A percentile compares a stretch with the other conserved stretches of the same genome.
phyloP scores from a whole-genome alignment of 2,113 vertebrate species.

The Tringa solitaria region DNA sequence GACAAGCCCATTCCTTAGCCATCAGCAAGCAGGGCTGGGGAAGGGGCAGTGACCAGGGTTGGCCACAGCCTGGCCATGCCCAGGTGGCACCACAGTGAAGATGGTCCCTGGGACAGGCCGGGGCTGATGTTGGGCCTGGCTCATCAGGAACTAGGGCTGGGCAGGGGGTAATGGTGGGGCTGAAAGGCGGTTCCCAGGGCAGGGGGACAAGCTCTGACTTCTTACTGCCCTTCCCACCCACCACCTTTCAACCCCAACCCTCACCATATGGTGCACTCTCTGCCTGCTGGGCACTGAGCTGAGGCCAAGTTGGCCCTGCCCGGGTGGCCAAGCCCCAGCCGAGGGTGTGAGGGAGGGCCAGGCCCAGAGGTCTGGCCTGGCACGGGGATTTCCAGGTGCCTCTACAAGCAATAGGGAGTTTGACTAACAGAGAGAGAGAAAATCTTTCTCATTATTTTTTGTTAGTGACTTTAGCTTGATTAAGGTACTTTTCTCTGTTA shows the following conservation, averaged over 20 bases:
- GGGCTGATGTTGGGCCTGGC: neutral
- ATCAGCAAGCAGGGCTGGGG: neutral
- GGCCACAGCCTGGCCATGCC: neutral
- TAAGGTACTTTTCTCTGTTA: neutral
- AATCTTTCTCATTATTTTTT: accelerated
- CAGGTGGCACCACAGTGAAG: neutral
- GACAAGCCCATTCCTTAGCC: neutral
- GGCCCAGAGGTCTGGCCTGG: neutral
- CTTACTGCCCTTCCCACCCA: neutral
- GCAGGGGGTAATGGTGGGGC: neutral
- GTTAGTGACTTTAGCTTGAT: neutral
- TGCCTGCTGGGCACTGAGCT: neutral
- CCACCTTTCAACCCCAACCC: neutral
- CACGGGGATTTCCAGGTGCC: neutral
- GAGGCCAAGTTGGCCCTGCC: neutral
- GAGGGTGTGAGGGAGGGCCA: neutral
- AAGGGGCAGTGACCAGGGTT: accelerated
- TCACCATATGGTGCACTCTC: accelerated
- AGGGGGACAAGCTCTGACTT: neutral
- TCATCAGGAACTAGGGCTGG: neutral
- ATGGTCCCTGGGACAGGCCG: no score
- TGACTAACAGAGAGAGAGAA: neutral
- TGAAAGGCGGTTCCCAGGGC: neutral
- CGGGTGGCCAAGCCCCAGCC: accelerated
- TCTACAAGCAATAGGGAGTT: neutral